phyloP scores from a whole-genome alignment of 2,113 vertebrate species.

The Artemisiospiza belli region DNA sequence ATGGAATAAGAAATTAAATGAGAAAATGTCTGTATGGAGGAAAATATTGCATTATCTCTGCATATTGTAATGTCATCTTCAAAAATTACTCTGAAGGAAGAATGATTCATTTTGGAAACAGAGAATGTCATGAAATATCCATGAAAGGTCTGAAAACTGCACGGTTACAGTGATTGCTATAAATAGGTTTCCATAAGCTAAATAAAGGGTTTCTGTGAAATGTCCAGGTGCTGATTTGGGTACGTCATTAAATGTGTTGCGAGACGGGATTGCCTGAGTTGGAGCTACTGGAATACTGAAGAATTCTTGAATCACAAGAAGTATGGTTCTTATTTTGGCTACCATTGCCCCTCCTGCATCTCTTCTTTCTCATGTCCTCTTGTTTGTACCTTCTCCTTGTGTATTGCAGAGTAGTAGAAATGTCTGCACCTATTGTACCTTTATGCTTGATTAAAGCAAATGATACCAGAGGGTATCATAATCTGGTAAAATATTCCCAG shows the following conservation, averaged over 20 bases:
- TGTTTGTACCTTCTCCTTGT: not conserved
- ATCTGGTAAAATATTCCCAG: not conserved
- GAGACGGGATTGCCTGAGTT: not conserved
- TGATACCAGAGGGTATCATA: not conserved
- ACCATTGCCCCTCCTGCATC: not conserved
- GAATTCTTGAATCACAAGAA: not conserved
- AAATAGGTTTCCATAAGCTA: not conserved
- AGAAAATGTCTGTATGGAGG: not conserved
- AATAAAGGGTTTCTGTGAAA: not conserved
- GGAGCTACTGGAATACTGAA: not conserved
- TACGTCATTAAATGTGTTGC: not conserved
- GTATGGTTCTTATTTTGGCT: not conserved
- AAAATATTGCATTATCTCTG: not conserved
- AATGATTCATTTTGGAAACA: constrained; percentile 13
- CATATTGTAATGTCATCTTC: not conserved
- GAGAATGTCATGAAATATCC: not conserved
- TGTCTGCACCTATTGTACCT: not conserved
- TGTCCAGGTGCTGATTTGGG: not conserved
- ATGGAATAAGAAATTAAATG: not conserved
- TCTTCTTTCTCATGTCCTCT: not conserved
- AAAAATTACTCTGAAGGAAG: not conserved
- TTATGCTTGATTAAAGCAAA: not conserved
- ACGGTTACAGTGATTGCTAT: not conserved
- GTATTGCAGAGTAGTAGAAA: not conserved
- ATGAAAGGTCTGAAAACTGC: not conserved